Evolutionary conservation across 2,113 vertebrate genomes (phyloP), one percentile per base, ranked within the genome.

Genomic region (Tetraodon nigroviridis): DNA sequence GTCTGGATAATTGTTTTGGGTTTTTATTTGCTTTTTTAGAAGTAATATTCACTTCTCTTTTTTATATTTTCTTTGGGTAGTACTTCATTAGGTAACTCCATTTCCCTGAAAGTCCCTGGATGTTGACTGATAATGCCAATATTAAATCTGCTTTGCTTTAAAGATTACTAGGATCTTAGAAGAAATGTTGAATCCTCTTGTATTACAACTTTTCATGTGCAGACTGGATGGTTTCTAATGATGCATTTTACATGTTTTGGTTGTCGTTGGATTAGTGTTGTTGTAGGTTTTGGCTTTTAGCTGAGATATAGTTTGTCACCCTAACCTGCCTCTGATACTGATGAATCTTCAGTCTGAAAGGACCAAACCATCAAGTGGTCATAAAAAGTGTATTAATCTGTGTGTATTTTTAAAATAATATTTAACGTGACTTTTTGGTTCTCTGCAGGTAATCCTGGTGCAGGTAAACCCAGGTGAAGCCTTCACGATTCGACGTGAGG

Each of bases 381-480:
- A 7, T 12, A 0, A 3, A 18, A 40, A 27, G 2, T 47, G 7
- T 15, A 10, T 56, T 46, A 41, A 41, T 48, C 17, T 48, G 46
- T 48, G n/a, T 47, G 1, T 18, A 48, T 18, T 11, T 48, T 18
- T 18, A 48, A 44, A 44, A 44, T 44, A 51, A 22, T 24, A 4
- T 62, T 5, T 13, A 62, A 63, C 44, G 6, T 48, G 41, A 7
- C 21, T 42, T 6, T 16, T 58, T 60, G 59, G n/a, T 63, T 87
- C 20, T 86, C 88, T 81, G 69, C 87, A 99, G 96, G 95, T 99
- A 91, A 99, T 99, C 92, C 92, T 99, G 93, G 96, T 99, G 88
- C 96, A 99, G 90, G 96, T 98, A 90, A 99, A 99, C 88, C 95
- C 96, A 90, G 96, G 96, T 83, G 96, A 99, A 90, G 92, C 95